Evolutionary conservation across 2,113 vertebrate genomes (phyloP), one percentile per base, ranked within the genome.

Genomic region (Hypocryptadius cinnamomeus): DNA sequence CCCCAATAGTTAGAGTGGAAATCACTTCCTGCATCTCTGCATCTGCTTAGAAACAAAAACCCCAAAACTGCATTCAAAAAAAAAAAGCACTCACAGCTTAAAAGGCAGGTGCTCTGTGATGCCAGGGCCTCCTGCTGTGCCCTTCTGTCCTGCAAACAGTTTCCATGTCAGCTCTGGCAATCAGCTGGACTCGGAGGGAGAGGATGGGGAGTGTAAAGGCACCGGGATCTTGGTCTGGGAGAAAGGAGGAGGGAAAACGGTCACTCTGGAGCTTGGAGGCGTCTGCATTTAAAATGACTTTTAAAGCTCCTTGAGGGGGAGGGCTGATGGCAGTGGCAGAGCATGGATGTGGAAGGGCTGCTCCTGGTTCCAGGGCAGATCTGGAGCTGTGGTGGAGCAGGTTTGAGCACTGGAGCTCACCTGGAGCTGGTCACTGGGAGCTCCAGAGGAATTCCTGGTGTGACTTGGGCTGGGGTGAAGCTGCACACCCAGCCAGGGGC

Each of bases 341-440:
- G n/a, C 2, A 1, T 2, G 39, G 66, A 2, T 28, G 44, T 9
- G 51, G 14, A 10, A 12, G 53, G 24, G 63, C 17, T 54, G 33
- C 9, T 64, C 37, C 14, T 78, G 54, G 22, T 57, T 33, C 22
- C 53, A 15, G 15, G 28, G n/a, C 64, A 19, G 30, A 27, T 39
- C 37, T 22, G 40, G 20, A 31, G 73, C 7, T 2, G 5, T 0
- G 8, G 5, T 25, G 72, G n/a, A 30, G 64, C 42, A 8, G 69
- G 33, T 42, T 45, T 0, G 9, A 37, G 56, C 3, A 0, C 27
- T 14, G 64, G 31, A 24, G 5, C 63, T 16, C 71, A 24, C 21
- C 24, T 13, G 68, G n/a, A 28, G 5, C 68, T 19, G 4, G 21
- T 1, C 53, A 0, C 57, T 2, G 48, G 0, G 45, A 70, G 63